phyloP scores from a whole-genome alignment of 2,888 invertebrate species.

The Tipula unca region DNA sequence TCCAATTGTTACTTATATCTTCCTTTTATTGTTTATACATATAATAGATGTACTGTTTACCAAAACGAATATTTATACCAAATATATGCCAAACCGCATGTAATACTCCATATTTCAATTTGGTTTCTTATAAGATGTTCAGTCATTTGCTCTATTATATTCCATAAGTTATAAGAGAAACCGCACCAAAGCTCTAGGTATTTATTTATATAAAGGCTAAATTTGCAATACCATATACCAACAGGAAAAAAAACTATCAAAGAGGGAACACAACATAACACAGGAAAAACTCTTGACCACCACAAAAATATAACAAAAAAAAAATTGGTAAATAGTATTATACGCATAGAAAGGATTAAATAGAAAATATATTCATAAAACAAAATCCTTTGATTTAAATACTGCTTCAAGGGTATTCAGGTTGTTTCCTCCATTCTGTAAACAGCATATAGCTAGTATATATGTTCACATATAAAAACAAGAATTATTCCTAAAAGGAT shows the following conservation, averaged over 20 bases:
- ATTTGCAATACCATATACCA: neutral
- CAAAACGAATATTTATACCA: too few species aligned
- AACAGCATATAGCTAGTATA: too few species aligned
- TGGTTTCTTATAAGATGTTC: neutral
- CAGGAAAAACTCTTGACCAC: neutral
- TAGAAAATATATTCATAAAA: neutral
- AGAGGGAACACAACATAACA: neutral
- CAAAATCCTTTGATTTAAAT: neutral
- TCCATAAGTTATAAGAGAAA: neutral
- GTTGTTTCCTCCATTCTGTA: neutral
- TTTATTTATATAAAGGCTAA: neutral
- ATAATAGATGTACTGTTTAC: too few species aligned
- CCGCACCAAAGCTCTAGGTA: neutral
- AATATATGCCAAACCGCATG: neutral
- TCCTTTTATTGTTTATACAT: too few species aligned
- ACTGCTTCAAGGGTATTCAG: neutral
- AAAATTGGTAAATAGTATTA: neutral
- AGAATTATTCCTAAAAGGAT: neutral
- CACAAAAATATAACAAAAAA: neutral
- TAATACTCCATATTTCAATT: neutral
- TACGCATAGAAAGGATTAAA: neutral
- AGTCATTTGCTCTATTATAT: neutral
- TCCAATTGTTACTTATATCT: too few species aligned
- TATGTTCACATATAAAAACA: neutral
- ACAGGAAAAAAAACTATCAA: neutral